Percentiles rank a stretch among this genome's conserved stretches.
Conservation (phyloP, 2,113 vertebrate species). For the Ornithorhynchus anatinus region DNA sequence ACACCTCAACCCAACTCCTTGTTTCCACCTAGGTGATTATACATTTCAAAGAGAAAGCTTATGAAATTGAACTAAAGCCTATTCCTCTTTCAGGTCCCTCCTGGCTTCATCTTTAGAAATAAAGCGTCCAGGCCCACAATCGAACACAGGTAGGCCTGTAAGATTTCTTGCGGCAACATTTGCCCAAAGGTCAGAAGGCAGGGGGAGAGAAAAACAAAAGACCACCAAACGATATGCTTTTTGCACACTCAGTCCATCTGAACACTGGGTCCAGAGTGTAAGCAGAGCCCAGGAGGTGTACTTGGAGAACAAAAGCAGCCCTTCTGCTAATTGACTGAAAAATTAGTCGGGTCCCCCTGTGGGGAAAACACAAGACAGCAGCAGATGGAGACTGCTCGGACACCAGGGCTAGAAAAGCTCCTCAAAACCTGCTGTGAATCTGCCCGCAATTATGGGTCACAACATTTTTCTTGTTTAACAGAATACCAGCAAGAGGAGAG, state of each 20-base stretch:
- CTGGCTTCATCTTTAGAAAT: too few species aligned
- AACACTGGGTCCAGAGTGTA: conserved; percentile 72
- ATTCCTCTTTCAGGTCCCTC: too few species aligned
- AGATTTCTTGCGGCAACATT: conserved; percentile 81
- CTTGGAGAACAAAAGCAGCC: conserved; percentile 91
- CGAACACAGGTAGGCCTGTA: conserved; percentile 55
- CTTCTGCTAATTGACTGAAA: conserved; percentile 99
- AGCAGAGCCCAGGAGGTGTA: conserved; percentile 82
- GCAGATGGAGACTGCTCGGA: conserved; percentile 92
- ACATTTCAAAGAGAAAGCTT: too few species aligned
- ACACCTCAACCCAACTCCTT: too few species aligned
- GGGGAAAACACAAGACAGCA: conserved; percentile 81
- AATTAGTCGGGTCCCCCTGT: conserved; percentile 89
- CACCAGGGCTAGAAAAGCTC: conserved; percentile 76
- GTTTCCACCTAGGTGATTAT: too few species aligned
- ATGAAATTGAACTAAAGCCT: too few species aligned
- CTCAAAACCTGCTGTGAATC: conserved; percentile 86
- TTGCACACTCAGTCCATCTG: conserved; percentile 76
- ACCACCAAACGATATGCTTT: conserved; percentile 77
- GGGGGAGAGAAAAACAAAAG: conserved; percentile 69
- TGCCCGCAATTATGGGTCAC: conserved; percentile 88
- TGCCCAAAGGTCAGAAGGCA: conserved; percentile 84
- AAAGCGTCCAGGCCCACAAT: too few species aligned
- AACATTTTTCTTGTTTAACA: conserved; percentile 86
- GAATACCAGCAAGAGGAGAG: conserved; percentile 69